A percentile compares a stretch with the other conserved stretches of the same genome.
These are phyloP conservation scores for Australoheros scitulus DNA, from an alignment of 2,113 vertebrate species.

Conservation along the genomic window DNA sequence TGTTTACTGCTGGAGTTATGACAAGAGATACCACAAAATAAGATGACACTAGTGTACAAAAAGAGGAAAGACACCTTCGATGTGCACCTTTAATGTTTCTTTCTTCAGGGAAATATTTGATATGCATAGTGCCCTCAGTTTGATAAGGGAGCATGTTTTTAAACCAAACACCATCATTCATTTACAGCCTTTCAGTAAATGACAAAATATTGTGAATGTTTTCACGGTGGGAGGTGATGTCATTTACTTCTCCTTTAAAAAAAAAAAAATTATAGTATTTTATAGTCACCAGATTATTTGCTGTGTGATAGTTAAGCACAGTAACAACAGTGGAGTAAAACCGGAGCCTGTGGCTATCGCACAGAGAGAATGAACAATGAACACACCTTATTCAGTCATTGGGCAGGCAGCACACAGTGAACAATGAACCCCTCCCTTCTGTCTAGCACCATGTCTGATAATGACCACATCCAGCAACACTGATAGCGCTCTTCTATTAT, in stretches of 20 bases:
- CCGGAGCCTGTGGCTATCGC: slow-evolving; percentile 46
- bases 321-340: slow-evolving; percentile 39
- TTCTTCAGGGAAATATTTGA: background rate
- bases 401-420: slow-evolving; percentile 56
- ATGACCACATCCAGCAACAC: slow-evolving; percentile 68
- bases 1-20: slow-evolving; percentile 46
- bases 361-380: slow-evolving; percentile 69
- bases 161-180: slow-evolving; percentile 21
- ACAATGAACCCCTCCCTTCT: slow-evolving; percentile 74
- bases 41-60: background rate
- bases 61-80: background rate
- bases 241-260: slow-evolving; percentile 21
- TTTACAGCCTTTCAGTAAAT: slow-evolving; percentile 29
- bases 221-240: slow-evolving; percentile 31
- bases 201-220: slow-evolving; percentile 39
- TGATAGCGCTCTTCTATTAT: slow-evolving; percentile 64
- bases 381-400: slow-evolving; percentile 71
- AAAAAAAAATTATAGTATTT: slow-evolving; percentile 32
- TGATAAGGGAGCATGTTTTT: slow-evolving; percentile 29
- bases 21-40: slow-evolving; percentile 8
- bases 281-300: slow-evolving; percentile 14
- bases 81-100: background rate
- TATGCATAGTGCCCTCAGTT: background rate
- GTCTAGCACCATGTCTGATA: slow-evolving; percentile 73
- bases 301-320: background rate